Base-by-base conservation (phyloP, 2,888 invertebrate genomes). In the Cantharis lateralis region DNA sequence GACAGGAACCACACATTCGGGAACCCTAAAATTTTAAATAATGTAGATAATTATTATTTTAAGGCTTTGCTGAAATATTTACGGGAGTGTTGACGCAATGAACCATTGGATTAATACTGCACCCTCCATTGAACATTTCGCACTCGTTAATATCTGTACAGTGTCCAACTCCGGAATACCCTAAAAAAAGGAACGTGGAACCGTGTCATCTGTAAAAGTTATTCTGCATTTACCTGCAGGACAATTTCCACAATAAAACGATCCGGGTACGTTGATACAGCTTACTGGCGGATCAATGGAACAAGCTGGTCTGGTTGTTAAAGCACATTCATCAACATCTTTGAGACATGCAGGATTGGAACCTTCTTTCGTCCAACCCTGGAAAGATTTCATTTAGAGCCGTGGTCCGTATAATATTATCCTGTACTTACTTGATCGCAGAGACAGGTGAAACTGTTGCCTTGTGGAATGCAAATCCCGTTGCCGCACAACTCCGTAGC, bases 141-240 rank as follows among this genome's bases (percentile, higher is more conserved):
- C 99, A 99, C 88, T 99, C 98, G 85, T 99, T 93, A 71, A 98
- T 91, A 86, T 99, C 98, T 2, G 89, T 89, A 85, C 99, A 99
- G 63, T 91, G 91, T 0, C 98, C 98, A 87, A 96, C 96, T 26
- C 98, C 98, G 72, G 93, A 92, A 83, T 94, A 96, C 3, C 98
- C 96, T 89, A 10, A 20, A 20, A 20, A 3, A 5, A 3, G n/a
- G 13, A 26, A 10, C 10, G 10, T 5, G 26, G 26, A 26, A 11
- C 26, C 28, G 3, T 11, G 2, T 10, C 3, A 11, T 11, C 5
- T 11, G 10, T 28, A 10, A 28, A 32, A 11, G 0, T 32, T 11
- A 9, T n/a, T 7, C 1, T 24, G 9, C 24, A 9, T n/a, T 80
- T 86, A 91, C 93, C 95, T 81, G 89, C 83, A 0, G 98, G 97